Conservation (phyloP, 2,888 invertebrate species). For the Tetragnatha montana region DNA sequence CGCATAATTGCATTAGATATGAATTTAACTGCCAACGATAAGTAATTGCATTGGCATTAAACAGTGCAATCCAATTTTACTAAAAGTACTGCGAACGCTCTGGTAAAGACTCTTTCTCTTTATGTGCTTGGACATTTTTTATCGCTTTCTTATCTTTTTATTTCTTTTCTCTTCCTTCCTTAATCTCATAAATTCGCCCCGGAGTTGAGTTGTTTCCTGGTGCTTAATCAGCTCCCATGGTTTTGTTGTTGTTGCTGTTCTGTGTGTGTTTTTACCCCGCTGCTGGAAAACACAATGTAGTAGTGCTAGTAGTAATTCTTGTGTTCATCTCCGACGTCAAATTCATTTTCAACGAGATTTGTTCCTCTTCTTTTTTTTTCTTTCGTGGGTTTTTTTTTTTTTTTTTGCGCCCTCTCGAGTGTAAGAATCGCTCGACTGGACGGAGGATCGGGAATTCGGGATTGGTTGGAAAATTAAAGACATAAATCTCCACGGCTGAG, state of each 20-base stretch:
- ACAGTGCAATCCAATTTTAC: constrained; percentile 58
- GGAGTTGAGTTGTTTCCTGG: constrained; percentile 29
- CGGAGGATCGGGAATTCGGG: not conserved
- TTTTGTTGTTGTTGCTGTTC: not conserved
- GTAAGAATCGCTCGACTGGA: constrained; percentile 19
- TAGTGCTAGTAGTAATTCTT: constrained; percentile 14
- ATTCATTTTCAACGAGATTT: constrained; percentile 24
- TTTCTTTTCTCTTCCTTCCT: constrained; percentile 16
- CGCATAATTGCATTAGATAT: constrained; percentile 59
- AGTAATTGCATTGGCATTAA: constrained; percentile 51
- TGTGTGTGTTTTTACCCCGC: constrained; percentile 8
- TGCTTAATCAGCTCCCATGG: constrained; percentile 24
- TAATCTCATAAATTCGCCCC: constrained; percentile 46
- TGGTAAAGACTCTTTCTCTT: not conserved
- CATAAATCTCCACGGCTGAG: not conserved
- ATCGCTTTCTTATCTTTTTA: not conserved
- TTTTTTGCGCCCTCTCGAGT: constrained; percentile 1
- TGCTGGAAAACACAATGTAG: not conserved
- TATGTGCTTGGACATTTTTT: constrained; percentile 1
- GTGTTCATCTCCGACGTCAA: not conserved
- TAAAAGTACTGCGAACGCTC: constrained; percentile 18
- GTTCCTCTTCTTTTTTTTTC: not conserved
- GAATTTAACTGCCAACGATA: constrained; percentile 52
- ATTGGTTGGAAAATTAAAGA: constrained; percentile 6
- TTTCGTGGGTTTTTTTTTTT: not conserved